phyloP scores from a whole-genome alignment of 2,797 vertebrate species.

The Microcaecilia unicolor region DNA sequence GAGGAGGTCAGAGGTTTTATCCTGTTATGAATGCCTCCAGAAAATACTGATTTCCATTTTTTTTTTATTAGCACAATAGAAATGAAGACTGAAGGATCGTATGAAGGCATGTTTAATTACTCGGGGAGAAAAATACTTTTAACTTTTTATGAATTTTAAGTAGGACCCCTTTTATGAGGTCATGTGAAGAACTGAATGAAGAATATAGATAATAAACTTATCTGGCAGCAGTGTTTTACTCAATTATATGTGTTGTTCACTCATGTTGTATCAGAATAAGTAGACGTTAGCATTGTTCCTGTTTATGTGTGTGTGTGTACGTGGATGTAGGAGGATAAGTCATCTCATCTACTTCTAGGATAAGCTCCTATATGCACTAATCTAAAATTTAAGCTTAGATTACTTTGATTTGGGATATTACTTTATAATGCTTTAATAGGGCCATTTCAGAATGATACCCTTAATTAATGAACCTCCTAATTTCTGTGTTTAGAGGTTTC shows the following conservation, averaged over 20 bases:
- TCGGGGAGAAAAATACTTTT: conserved; percentile 15
- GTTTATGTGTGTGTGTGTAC: not conserved
- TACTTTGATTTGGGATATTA: too few species aligned
- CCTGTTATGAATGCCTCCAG: conserved; percentile 24
- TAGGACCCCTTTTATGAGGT: not conserved
- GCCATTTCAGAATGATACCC: too few species aligned
- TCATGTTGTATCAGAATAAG: not conserved
- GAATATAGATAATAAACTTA: not conserved
- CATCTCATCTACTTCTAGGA: not conserved
- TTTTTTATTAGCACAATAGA: conserved; percentile 22
- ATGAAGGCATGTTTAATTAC: conserved; percentile 32
- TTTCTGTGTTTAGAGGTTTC: too few species aligned
- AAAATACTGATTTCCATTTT: conserved; percentile 28
- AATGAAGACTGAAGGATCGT: conserved; percentile 26
- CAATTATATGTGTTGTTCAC: not conserved
- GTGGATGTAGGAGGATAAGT: not conserved
- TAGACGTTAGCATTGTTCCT: not conserved
- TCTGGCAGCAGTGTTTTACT: not conserved
- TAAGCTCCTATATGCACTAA: not conserved
- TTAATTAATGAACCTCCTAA: too few species aligned
- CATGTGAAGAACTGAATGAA: not conserved
- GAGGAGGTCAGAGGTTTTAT: conserved; percentile 19
- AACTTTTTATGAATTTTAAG: conserved; percentile 15
- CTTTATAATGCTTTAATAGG: too few species aligned
- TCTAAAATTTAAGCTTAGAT: not conserved